Percentiles rank a stretch among this genome's conserved stretches.
phyloP scores from a whole-genome alignment of 2,113 vertebrate genomes.

The Irena cyanogastra region DNA sequence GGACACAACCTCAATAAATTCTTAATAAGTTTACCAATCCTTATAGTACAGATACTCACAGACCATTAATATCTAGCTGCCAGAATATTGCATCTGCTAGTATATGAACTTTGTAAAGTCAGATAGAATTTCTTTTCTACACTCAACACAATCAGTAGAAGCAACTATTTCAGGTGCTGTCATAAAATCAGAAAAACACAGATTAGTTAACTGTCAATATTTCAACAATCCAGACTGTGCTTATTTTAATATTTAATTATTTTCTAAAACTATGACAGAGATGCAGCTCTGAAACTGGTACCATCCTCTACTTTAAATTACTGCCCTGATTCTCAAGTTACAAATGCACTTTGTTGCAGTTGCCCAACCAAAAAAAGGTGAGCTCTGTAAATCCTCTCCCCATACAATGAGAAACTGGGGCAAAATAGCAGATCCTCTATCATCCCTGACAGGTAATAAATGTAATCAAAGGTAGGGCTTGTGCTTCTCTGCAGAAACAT shows the following conservation, averaged over 20 bases:
- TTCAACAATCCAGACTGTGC: not conserved
- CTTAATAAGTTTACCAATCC: slow-evolving; percentile 31
- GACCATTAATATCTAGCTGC: not conserved
- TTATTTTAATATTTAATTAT: slow-evolving; percentile 29
- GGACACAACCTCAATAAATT: slow-evolving; percentile 38
- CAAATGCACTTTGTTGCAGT: not conserved
- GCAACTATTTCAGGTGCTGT: not conserved
- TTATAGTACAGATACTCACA: slow-evolving; percentile 4
- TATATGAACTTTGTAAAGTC: not conserved
- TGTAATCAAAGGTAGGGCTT: not conserved
- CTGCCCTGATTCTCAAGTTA: not conserved
- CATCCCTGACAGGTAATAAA: not conserved
- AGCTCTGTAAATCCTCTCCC: not conserved
- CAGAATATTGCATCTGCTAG: not conserved
- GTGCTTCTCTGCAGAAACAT: not conserved
- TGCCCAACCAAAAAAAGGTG: not conserved
- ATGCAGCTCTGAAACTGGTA: not conserved
- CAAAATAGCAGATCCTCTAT: not conserved
- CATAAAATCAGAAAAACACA: not conserved
- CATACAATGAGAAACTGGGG: not conserved
- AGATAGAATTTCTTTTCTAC: not conserved
- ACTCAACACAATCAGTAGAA: not conserved
- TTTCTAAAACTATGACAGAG: not conserved
- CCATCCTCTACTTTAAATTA: not conserved
- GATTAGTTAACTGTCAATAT: not conserved